Evolutionary conservation across 2,113 vertebrate species (phyloP).

Genomic region (Leptobrachium leishanense): DNA sequence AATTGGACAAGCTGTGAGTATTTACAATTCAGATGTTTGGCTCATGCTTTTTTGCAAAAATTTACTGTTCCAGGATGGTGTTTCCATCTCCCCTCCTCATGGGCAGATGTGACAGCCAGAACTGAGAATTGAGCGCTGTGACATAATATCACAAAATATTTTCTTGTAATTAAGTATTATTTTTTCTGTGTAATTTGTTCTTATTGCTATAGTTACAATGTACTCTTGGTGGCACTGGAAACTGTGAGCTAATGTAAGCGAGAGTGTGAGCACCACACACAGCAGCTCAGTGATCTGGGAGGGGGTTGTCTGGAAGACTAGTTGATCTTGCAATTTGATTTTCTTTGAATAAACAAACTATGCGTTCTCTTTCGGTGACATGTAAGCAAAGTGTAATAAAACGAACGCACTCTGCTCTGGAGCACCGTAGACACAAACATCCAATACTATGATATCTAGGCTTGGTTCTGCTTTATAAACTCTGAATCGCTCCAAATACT

Average conservation of each 20-base stretch:
- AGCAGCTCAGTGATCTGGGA: constrained; percentile 38
- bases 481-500: neutral
- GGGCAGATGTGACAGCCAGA: constrained; percentile 27
- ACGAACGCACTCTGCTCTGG: neutral
- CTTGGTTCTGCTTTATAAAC: neutral
- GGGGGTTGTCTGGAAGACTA: constrained; percentile 31
- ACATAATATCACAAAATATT: constrained; percentile 20
- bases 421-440: neutral
- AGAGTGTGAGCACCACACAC: constrained; percentile 34
- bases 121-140: constrained; percentile 18
- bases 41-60: neutral
- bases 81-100: constrained; percentile 20
- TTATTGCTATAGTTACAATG: constrained; percentile 37
- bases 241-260: constrained; percentile 44
- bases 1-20: constrained; percentile 1
- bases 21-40: constrained; percentile 18
- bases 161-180: constrained; percentile 21
- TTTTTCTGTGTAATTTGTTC: constrained; percentile 23
- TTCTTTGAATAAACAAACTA: constrained; percentile 32
- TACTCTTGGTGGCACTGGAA: constrained; percentile 35
- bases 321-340: constrained; percentile 16
- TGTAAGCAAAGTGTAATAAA: constrained; percentile 7
- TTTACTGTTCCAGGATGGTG: constrained; percentile 12
- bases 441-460: neutral
- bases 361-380: constrained; percentile 15